Evolutionary conservation across 2,797 vertebrate species (phyloP), one percentile per base, ranked within the genome.

Genomic region (Spinus pinus): DNA sequence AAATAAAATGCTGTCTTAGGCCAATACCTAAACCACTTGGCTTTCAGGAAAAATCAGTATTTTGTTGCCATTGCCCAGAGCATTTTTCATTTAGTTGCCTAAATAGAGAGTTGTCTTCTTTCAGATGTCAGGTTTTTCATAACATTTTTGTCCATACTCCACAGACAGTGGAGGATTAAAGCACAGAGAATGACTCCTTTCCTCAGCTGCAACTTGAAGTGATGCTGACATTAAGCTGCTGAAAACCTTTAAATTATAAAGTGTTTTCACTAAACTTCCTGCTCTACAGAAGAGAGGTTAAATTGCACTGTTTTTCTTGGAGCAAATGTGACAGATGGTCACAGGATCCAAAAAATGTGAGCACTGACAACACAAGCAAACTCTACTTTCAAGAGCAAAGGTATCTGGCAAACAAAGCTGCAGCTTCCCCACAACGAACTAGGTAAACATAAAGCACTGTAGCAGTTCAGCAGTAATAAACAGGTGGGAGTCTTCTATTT

Each of bases 381-480:
- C 20, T 37, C 28, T 30, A 1, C 27, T 66, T 78, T 54, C 17
- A 81, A 66, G 23, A 91, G 27, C 25, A 61, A 51, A 42, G 21
- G 31, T 54, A 23, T 42, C 47, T 57, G 20, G 33, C 17, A 51
- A 72, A 74, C n/a, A 73, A 84, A 86, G 53, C 25, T 64, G 47
- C 60, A 87, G 56, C 33, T 61, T 92, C 18, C n/a, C 50, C 41
- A 31, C 50, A 66, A 56, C 13, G 41, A 92, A 35, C 28, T 62
- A 46, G 41, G 37, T 21, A 75, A 94, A 88, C 14, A 60, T 46
- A 88, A 90, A 89, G 51, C 57, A 72, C 20, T 70, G 78, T n/a
- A 93, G 73, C 80, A 79, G 33, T n/a, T 84, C 66, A 90, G n/a
- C 4, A 85, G 54, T 24, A 94, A 94, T 93, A 95, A 93, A 81